Percentiles rank a stretch among this genome's conserved stretches.
These are phyloP conservation scores for Copidosoma floridanum DNA, from an alignment of 1,140 invertebrate species.

Conservation along the genomic window DNA sequence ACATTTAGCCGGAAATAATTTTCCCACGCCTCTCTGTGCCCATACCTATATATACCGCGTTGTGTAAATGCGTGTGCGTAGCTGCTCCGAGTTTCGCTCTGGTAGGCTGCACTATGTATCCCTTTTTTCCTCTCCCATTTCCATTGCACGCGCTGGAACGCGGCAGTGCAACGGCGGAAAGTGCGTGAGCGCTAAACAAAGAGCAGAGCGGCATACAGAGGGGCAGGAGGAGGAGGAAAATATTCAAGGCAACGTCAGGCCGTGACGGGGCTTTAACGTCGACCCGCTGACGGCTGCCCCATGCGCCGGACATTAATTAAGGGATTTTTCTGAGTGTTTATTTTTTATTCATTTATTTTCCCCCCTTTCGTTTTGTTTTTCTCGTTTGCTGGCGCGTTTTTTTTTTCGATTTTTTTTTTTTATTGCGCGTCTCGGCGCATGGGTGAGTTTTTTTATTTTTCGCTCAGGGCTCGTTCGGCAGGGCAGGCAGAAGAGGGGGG, in stretches of 20 bases:
- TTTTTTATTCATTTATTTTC: too few relatives aligned
- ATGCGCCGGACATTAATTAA: conserved; percentile 26
- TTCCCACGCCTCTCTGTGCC: neutral
- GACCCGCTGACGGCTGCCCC: conserved; percentile 23
- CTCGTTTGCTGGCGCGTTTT: neutral
- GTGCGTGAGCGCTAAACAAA: conserved; percentile 12
- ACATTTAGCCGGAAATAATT: conserved; percentile 23
- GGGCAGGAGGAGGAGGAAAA: conserved; percentile 4
- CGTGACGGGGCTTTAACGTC: conserved; percentile 26
- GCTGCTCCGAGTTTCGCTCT: conserved; percentile 9
- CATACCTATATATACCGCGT: conserved; percentile 1
- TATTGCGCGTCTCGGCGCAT: neutral
- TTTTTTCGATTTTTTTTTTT: neutral
- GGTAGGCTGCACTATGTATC: neutral
- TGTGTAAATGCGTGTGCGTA: neutral
- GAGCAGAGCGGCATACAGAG: neutral
- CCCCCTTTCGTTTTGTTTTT: neutral
- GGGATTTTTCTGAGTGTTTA: conserved; percentile 28
- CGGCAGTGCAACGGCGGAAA: neutral
- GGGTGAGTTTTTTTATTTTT: neutral
- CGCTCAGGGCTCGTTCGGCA: neutral
- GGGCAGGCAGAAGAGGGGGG: conserved; percentile 13
- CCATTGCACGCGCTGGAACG: too few relatives aligned
- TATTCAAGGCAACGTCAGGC: conserved; percentile 8
- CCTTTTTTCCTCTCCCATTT: neutral